Conservation (phyloP, 1,140 invertebrate genomes). For the Drosophila bocqueti region DNA sequence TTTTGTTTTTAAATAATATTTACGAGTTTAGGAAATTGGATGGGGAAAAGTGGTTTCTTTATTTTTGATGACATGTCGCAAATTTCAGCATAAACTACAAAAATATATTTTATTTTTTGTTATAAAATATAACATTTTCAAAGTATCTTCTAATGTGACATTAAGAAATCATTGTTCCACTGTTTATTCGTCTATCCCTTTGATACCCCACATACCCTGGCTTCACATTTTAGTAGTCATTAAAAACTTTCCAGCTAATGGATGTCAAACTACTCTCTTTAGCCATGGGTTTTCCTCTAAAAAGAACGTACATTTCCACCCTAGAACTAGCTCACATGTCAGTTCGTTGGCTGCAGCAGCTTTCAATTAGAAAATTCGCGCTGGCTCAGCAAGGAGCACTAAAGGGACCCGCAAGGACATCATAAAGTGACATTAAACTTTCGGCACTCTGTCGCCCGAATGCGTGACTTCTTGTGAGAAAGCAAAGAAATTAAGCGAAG, state of each 20-base stretch:
- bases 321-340: constrained; percentile 32
- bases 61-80: no score
- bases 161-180: background rate
- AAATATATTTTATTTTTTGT: background rate
- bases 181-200: no score
- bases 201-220: background rate
- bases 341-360: background rate
- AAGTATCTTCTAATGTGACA: background rate
- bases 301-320: background rate
- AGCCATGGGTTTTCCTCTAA: background rate
- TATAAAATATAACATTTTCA: background rate
- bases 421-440: constrained; percentile 36
- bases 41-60: no score
- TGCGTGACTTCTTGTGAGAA: constrained; percentile 26
- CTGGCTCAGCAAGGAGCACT: constrained; percentile 63
- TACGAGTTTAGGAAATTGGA: background rate
- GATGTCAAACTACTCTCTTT: constrained; percentile 51
- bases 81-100: background rate
- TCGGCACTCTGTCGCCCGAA: constrained; percentile 3
- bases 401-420: constrained; percentile 55
- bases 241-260: constrained; percentile 60
- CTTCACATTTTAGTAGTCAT: constrained; percentile 14
- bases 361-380: constrained; percentile 70
- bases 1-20: background rate
- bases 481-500: constrained; percentile 12